phyloP scores from a whole-genome alignment of 2,113 vertebrate genomes.

The Gnathonemus longibarbis region DNA sequence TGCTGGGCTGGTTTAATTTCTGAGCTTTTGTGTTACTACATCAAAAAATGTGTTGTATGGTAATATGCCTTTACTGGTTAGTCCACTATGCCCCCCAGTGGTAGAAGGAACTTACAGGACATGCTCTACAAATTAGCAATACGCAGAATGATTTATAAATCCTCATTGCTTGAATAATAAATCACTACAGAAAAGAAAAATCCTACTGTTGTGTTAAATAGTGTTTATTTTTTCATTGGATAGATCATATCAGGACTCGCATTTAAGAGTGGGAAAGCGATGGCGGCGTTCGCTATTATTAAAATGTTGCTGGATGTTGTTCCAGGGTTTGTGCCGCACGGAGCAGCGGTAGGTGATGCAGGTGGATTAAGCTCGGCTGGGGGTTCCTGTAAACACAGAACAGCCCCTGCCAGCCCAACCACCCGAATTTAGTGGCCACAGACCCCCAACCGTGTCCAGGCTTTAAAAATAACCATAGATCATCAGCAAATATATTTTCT shows the following conservation, averaged over 20 bases:
- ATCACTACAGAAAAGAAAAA: background rate
- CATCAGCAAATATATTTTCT: background rate
- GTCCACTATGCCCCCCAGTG: conserved; percentile 67
- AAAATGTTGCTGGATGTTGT: background rate
- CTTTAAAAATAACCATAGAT: background rate
- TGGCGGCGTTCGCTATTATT: background rate
- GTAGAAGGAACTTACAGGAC: conserved; percentile 17
- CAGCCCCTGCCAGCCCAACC: background rate
- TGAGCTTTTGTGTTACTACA: conserved; percentile 46
- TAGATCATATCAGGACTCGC: background rate
- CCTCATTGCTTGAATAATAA: background rate
- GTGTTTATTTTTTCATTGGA: background rate
- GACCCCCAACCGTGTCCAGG: background rate
- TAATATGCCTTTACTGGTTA: conserved; percentile 37
- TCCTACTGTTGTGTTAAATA: background rate
- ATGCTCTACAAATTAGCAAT: background rate
- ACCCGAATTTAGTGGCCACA: background rate
- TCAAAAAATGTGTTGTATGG: conserved; percentile 37
- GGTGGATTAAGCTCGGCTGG: background rate
- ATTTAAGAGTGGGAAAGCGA: background rate
- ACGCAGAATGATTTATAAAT: background rate
- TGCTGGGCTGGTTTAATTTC: conserved; percentile 51
- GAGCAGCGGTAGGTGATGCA: background rate
- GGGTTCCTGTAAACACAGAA: background rate
- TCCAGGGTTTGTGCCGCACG: background rate